Conservation (phyloP, 2,797 vertebrate genomes). For the Dendrocincla tyrannina region DNA sequence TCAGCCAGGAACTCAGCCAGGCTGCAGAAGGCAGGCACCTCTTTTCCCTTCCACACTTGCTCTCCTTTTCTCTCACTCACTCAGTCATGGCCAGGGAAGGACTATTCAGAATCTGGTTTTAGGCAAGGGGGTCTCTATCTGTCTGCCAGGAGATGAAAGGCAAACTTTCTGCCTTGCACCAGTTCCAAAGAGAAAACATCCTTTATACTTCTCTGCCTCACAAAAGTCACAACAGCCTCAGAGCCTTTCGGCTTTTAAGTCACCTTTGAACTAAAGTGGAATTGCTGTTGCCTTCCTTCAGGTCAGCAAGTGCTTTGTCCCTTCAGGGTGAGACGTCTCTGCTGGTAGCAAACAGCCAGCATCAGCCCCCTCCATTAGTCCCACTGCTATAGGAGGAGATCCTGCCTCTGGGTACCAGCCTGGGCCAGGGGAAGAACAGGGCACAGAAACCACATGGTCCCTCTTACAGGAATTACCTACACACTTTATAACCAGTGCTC, state of each 20-base stretch:
- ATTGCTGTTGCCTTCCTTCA: background rate
- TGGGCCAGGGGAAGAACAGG: background rate
- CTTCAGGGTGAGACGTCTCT: background rate
- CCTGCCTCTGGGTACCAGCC: background rate
- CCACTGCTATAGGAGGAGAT: background rate
- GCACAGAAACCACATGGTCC: background rate
- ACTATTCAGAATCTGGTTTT: background rate
- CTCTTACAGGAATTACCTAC: background rate
- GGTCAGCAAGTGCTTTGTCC: background rate
- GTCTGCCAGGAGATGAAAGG: background rate
- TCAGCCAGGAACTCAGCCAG: background rate
- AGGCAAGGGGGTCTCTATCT: background rate
- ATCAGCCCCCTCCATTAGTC: background rate
- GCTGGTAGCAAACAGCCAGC: background rate
- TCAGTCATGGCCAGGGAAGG: background rate
- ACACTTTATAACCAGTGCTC: background rate
- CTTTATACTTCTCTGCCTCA: background rate
- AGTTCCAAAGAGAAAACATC: background rate
- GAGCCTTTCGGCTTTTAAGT: background rate
- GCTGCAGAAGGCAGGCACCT: background rate
- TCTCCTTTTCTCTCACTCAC: background rate
- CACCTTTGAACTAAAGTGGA: background rate
- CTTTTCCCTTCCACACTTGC: background rate
- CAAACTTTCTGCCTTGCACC: background rate
- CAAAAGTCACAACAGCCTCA: background rate